phyloP scores from a whole-genome alignment of 2,113 vertebrate genomes.

The Gobio gobio region DNA sequence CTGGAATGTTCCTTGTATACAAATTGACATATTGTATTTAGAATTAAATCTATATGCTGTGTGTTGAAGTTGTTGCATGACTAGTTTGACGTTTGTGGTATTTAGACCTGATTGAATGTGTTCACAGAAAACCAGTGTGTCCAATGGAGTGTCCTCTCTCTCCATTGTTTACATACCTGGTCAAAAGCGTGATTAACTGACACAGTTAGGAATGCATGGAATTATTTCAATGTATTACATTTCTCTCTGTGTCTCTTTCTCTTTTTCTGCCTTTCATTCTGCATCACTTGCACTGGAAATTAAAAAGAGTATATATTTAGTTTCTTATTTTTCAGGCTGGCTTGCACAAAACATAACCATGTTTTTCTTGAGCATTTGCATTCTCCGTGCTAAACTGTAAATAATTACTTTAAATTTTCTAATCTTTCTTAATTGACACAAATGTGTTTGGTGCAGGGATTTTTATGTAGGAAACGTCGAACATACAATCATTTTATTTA shows the following conservation, averaged over 20 bases:
- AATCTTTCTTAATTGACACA: conserved; percentile 82
- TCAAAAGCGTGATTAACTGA: conserved; percentile 64
- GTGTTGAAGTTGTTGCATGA: conserved; percentile 25
- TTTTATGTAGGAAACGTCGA: conserved; percentile 82
- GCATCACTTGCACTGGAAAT: conserved; percentile 39
- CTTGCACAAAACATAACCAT: conserved; percentile 33
- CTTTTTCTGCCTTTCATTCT: not conserved
- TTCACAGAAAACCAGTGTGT: conserved; percentile 58
- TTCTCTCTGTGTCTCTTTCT: conserved; percentile 8
- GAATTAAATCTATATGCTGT: conserved; percentile 45
- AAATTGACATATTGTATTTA: conserved; percentile 20
- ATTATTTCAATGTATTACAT: conserved; percentile 58
- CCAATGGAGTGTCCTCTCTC: conserved; percentile 54
- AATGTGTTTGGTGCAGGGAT: conserved; percentile 82
- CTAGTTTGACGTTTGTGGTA: conserved; percentile 46
- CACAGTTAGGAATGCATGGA: conserved; percentile 62
- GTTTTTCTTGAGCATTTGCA: conserved; percentile 68
- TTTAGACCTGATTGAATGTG: conserved; percentile 48
- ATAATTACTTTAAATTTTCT: conserved; percentile 79
- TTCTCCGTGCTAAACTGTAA: conserved; percentile 74
- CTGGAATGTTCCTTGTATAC: not conserved
- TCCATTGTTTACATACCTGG: conserved; percentile 70
- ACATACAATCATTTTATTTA: conserved; percentile 93
- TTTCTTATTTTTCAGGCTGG: conserved; percentile 14
- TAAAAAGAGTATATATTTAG: conserved; percentile 46